A percentile compares a stretch with the other conserved stretches of the same genome.
These are phyloP conservation scores for Stramonita haemastoma DNA, from an alignment of 2,888 invertebrate genomes.

Conservation along the genomic window DNA sequence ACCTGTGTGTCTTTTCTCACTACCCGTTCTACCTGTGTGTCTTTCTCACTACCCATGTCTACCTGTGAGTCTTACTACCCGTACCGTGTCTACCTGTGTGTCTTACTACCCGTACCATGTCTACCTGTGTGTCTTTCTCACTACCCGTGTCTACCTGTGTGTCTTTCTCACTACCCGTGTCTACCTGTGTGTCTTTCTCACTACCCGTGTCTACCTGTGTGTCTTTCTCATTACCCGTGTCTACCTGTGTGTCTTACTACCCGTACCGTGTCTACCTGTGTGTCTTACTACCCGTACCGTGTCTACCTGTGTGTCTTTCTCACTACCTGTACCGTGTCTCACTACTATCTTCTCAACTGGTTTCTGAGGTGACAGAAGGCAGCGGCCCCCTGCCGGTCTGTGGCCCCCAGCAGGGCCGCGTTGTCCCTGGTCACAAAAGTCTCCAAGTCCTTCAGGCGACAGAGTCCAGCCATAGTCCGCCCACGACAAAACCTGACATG, in stretches of 20 bases:
- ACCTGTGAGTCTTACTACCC: no score
- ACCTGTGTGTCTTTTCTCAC: background rate
- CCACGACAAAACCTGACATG: constrained; percentile 87
- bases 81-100: background rate
- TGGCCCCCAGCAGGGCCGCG: constrained; percentile 83
- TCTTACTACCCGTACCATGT: background rate
- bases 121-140: background rate
- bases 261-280: background rate
- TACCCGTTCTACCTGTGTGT: background rate
- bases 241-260: no score
- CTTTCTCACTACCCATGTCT: no score
- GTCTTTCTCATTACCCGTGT: background rate
- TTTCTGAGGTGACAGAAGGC: background rate
- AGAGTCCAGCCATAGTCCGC: constrained; percentile 78
- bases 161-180: background rate
- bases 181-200: background rate
- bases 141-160: background rate
- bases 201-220: background rate
- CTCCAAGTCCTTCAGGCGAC: constrained; percentile 91
- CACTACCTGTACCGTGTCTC: no score
- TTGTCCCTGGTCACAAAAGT: constrained; percentile 93
- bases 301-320: no score
- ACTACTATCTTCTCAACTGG: background rate
- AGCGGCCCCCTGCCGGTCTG: background rate
- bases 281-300: background rate